A percentile compares a stretch with the other conserved stretches of the same genome.
These are phyloP conservation scores for Dendrocincla fuliginosa DNA, from an alignment of 2,797 vertebrate genomes.

Conservation along the genomic window DNA sequence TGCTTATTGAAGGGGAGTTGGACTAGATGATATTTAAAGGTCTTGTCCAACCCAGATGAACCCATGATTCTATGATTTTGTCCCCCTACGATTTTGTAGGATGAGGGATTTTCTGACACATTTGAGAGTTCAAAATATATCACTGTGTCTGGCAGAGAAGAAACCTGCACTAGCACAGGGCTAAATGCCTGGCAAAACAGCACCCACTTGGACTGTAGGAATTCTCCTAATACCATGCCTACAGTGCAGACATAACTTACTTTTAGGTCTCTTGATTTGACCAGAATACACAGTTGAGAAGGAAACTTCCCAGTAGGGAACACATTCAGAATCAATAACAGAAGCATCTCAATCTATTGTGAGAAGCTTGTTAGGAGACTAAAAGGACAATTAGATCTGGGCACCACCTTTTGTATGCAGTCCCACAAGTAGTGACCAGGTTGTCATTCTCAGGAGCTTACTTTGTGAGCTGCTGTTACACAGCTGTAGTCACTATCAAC, in stretches of 20 bases:
- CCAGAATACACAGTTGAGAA: neutral
- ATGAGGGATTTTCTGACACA: neutral
- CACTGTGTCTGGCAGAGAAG: neutral
- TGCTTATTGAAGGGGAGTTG: neutral
- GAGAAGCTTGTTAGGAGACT: neutral
- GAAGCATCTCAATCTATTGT: neutral
- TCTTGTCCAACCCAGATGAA: neutral
- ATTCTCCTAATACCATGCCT: neutral
- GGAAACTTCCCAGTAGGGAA: neutral
- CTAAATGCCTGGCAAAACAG: neutral
- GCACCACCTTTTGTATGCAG: neutral
- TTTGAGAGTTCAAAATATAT: neutral
- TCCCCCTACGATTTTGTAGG: too few species aligned
- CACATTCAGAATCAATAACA: rapidly evolving
- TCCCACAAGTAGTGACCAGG: neutral
- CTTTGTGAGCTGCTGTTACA: neutral
- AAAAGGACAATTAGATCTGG: neutral
- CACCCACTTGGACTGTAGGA: neutral
- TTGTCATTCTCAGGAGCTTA: neutral
- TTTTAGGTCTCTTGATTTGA: neutral
- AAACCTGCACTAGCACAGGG: rapidly evolving
- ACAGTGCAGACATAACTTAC: neutral
- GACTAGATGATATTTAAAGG: neutral
- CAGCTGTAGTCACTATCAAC: rapidly evolving
- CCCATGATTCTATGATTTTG: neutral